Evolutionary conservation across 2,888 invertebrate genomes (phyloP).

Genomic region (Rhyacophila evoluta): DNA sequence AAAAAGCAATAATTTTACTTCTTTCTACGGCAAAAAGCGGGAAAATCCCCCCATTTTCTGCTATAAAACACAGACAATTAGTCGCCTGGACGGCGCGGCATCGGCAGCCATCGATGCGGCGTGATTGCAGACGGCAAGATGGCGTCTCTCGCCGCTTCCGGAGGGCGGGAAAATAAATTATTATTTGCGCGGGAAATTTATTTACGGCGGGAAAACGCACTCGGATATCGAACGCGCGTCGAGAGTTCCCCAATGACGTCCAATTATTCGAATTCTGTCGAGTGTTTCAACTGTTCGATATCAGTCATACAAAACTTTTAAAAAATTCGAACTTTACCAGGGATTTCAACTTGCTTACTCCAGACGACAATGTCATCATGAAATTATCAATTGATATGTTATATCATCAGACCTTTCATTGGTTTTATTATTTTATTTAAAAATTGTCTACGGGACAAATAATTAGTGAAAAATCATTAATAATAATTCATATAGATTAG

Average conservation of each 20-base stretch:
- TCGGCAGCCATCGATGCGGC: background rate
- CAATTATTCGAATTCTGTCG: background rate
- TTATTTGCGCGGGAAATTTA: slow-evolving; percentile 13
- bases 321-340: background rate
- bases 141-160: background rate
- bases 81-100: slow-evolving; percentile 17
- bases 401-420: too few species aligned
- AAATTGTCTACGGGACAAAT: too few species aligned
- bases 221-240: slow-evolving; percentile 7
- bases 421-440: too few species aligned
- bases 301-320: background rate
- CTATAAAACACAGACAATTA: slow-evolving; percentile 22
- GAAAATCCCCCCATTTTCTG: slow-evolving; percentile 15
- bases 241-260: background rate
- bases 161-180: background rate
- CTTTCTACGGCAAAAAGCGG: background rate
- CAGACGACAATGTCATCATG: too few species aligned
- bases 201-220: slow-evolving; percentile 13
- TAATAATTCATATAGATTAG: too few species aligned
- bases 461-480: too few species aligned
- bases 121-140: slow-evolving; percentile 24
- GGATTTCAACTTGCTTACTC: too few species aligned
- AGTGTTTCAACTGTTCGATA: background rate
- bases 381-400: too few species aligned
- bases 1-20: background rate